Conservation (phyloP, 2,888 invertebrate species). For the Geophilus truncorum region DNA sequence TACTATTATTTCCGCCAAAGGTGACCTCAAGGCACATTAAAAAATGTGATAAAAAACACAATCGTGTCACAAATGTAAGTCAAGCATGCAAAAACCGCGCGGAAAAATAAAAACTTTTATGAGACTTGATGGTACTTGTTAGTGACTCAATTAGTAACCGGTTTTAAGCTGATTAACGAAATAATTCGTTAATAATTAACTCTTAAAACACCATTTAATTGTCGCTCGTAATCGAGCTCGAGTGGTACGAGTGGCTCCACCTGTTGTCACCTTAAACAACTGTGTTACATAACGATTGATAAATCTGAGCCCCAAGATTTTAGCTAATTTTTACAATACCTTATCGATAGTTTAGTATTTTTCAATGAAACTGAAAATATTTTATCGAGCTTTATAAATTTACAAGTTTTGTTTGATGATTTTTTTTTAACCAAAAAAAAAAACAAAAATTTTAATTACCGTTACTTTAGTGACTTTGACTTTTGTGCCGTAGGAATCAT, state of each 20-base stretch:
- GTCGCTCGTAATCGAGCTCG: neutral
- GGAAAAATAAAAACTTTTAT: neutral
- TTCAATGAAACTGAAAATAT: too few species aligned
- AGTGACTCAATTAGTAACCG: neutral
- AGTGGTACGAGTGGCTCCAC: neutral
- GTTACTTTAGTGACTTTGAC: slow-evolving; percentile 43
- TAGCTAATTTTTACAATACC: too few species aligned
- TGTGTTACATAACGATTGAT: too few species aligned
- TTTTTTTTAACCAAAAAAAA: too few species aligned
- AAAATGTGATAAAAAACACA: neutral
- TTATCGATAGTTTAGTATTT: too few species aligned
- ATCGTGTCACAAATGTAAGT: neutral
- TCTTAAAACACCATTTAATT: too few species aligned
- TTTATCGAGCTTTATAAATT: too few species aligned
- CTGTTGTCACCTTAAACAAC: neutral
- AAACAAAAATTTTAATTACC: slow-evolving; percentile 38
- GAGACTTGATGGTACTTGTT: neutral
- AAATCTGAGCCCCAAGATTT: too few species aligned
- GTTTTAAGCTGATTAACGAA: neutral
- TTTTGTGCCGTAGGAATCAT: slow-evolving; percentile 40
- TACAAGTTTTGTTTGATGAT: too few species aligned
- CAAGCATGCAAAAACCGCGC: neutral
- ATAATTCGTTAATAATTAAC: neutral
- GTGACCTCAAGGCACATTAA: neutral
- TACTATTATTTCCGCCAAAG: neutral